Base-by-base conservation (phyloP, 2,888 invertebrate species). In the Pseudanteris insignis region DNA sequence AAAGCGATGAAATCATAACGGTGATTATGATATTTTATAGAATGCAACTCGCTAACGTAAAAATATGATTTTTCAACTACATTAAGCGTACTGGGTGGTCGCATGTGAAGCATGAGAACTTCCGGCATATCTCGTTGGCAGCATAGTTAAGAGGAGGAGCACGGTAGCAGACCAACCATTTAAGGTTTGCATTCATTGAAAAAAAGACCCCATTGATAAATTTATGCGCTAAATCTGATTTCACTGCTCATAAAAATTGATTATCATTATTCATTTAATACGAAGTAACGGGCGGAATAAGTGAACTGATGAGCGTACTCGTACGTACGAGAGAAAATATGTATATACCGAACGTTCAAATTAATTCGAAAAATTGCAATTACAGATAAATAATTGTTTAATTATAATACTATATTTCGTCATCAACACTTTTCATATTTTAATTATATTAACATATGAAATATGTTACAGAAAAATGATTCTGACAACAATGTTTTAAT, bases 51-150 rank as follows among this genome's bases (percentile, higher is more conserved):
- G n/a, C n/a, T n/a, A n/a, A n/a, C n/a, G n/a, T n/a, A n/a, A 6
- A 6, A 18, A 18, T 18, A 33, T 13, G 30, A 33, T 54, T 54
- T 54, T 50, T 54, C 29, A 41, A 30, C 41, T 29, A 28, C 24
- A 54, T 47, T 47, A 32, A 29, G 13, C 54, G 11, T 21, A 46
- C 50, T 61, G 61, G 61, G 61, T 61, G 61, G 61, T 55, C 61
- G 61, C 50, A 41, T 47, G 41, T 55, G 44, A 54, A 46, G 54
- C 61, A 61, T 61, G 61, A 61, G 61, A 61, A 61, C 55, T 61
- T 61, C 61, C 61, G 61, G 61, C 48, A 61, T 40, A 40, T 61
- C 50, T 61, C 48, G 50, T 50, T 55, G 61, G 43, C 21, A 43
- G 28, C 24, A 18, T 30, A 30, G 59, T 26, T 21, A 43, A 54